Percentiles rank a stretch among this genome's conserved stretches.
Conservation (phyloP, 2,797 vertebrate species). For the Gymnodraco acuticeps region DNA sequence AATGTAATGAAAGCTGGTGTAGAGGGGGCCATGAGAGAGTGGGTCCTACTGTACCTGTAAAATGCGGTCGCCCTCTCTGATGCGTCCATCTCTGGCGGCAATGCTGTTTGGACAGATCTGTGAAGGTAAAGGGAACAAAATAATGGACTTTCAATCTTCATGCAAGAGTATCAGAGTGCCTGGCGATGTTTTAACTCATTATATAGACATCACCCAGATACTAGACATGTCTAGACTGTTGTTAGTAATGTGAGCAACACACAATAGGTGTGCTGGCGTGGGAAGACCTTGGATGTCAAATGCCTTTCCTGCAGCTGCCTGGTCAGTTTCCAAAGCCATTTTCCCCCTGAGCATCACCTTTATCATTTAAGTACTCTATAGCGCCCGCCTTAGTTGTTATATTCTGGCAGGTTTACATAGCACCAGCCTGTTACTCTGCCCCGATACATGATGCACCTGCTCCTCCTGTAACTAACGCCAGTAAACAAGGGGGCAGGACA, state of each 20-base stretch:
- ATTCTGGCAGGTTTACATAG: constrained; percentile 33
- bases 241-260: constrained; percentile 6
- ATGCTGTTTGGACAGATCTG: constrained; percentile 96
- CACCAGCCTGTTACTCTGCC: constrained; percentile 35
- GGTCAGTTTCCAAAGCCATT: constrained; percentile 40
- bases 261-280: constrained; percentile 7
- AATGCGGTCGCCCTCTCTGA: constrained; percentile 95
- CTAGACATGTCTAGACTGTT: constrained; percentile 25
- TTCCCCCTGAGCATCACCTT: constrained; percentile 18
- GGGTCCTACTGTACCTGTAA: constrained; percentile 87
- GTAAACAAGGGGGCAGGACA: constrained; percentile 74
- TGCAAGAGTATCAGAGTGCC: neutral
- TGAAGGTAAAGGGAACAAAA: constrained; percentile 28
- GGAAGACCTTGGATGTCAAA: constrained; percentile 33
- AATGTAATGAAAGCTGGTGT: constrained; percentile 49
- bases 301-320: constrained; percentile 3
- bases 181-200: constrained; percentile 31
- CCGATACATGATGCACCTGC: constrained; percentile 41
- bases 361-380: constrained; percentile 29
- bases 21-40: neutral
- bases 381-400: constrained; percentile 7
- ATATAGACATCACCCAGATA: constrained; percentile 10
- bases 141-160: constrained; percentile 22
- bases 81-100: constrained; percentile 94
- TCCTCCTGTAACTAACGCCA: constrained; percentile 75